phyloP scores from a whole-genome alignment of 2,113 vertebrate species.

The Ameiurus melas region DNA sequence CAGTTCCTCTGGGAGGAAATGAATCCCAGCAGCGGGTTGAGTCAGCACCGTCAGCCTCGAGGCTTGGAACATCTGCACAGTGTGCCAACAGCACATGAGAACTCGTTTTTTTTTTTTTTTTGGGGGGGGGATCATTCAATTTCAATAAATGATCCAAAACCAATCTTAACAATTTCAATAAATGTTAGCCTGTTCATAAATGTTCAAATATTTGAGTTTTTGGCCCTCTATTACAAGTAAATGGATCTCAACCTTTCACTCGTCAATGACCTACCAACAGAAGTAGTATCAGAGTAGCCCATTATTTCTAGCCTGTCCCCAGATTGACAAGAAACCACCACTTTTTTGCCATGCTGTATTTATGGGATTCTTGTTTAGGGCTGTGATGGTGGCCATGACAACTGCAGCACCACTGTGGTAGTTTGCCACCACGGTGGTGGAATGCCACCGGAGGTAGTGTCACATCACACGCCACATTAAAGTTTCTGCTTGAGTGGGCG shows the following conservation, averaged over 20 bases:
- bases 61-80: conserved; percentile 30
- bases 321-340: neutral
- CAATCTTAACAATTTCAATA: neutral
- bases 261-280: neutral
- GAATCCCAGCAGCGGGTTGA: conserved; percentile 35
- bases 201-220: neutral
- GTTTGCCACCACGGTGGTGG: too few relatives aligned
- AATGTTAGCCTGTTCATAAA: neutral
- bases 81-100: conserved; percentile 11
- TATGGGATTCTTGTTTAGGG: neutral
- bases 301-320: neutral
- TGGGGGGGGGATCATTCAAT: too few relatives aligned
- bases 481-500: too few relatives aligned
- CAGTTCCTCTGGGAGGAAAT: conserved; percentile 47
- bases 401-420: too few relatives aligned
- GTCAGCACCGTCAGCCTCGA: conserved; percentile 28
- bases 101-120: too few relatives aligned
- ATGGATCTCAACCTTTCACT: neutral
- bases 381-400: too few relatives aligned
- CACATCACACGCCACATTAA: too few relatives aligned
- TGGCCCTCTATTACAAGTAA: neutral
- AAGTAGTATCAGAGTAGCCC: neutral
- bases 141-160: too few relatives aligned
- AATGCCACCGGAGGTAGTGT: too few relatives aligned
- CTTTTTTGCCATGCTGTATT: neutral